phyloP scores from a whole-genome alignment of 2,113 vertebrate genomes.

The Phaethornis superciliosus region DNA sequence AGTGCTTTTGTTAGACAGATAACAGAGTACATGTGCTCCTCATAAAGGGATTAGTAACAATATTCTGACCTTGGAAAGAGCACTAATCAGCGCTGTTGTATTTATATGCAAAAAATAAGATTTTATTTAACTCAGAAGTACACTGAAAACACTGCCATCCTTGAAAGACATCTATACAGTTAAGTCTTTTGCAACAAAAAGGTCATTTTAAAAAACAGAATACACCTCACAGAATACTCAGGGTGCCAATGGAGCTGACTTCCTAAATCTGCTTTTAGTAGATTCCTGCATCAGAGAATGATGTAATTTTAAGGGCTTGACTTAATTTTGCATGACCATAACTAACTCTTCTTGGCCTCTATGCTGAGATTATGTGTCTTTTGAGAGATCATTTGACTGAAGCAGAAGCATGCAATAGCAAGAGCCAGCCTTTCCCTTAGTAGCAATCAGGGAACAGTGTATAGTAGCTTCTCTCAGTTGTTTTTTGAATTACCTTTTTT shows the following conservation, averaged over 20 bases:
- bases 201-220: neutral
- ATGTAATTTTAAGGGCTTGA: neutral
- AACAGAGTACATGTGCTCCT: neutral
- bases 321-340: neutral
- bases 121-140: neutral
- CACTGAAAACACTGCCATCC: accelerated
- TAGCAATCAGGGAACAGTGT: neutral
- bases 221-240: neutral
- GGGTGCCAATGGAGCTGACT: neutral
- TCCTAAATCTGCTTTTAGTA: neutral
- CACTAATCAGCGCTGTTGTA: neutral
- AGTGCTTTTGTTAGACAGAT: neutral
- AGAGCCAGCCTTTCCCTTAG: neutral
- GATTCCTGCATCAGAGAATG: neutral
- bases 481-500: neutral
- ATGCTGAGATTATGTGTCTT: neutral
- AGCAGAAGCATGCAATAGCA: neutral
- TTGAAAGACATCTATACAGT: neutral
- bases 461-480: neutral
- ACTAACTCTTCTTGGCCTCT: neutral
- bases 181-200: neutral
- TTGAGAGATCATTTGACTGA: neutral
- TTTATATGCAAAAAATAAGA: neutral
- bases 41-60: neutral
- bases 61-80: conserved; percentile 12